Conservation (phyloP, 2,113 vertebrate genomes). For the Tachycineta bicolor region DNA sequence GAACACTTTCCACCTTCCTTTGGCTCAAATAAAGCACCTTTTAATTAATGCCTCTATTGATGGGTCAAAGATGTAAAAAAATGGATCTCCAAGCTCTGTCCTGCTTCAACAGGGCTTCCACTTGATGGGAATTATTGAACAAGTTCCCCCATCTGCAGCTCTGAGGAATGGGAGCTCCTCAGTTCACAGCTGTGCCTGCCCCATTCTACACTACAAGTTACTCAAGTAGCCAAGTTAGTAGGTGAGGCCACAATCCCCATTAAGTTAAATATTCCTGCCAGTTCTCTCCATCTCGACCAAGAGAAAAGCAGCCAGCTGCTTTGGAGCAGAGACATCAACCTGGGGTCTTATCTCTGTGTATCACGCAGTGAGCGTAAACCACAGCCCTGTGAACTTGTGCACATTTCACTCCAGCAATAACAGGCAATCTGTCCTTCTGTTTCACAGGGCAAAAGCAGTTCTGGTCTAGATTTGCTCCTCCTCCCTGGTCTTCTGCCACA, state of each 20-base stretch:
- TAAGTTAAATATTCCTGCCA: not conserved
- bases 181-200: not conserved
- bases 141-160: not conserved
- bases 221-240: not conserved
- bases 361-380: accelerated
- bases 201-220: not conserved
- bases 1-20: not conserved
- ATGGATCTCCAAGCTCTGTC: not conserved
- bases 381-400: not conserved
- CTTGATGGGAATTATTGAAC: not conserved
- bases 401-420: not conserved
- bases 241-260: not conserved
- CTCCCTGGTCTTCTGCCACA: not conserved
- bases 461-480: not conserved
- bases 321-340: not conserved
- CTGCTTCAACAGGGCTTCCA: not conserved
- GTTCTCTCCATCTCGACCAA: not conserved
- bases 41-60: not conserved
- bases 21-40: not conserved
- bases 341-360: accelerated
- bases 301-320: not conserved
- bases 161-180: not conserved
- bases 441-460: not conserved
- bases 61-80: not conserved
- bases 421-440: not conserved